phyloP scores from a whole-genome alignment of 2,797 vertebrate species.

The Xerus rutilus region DNA sequence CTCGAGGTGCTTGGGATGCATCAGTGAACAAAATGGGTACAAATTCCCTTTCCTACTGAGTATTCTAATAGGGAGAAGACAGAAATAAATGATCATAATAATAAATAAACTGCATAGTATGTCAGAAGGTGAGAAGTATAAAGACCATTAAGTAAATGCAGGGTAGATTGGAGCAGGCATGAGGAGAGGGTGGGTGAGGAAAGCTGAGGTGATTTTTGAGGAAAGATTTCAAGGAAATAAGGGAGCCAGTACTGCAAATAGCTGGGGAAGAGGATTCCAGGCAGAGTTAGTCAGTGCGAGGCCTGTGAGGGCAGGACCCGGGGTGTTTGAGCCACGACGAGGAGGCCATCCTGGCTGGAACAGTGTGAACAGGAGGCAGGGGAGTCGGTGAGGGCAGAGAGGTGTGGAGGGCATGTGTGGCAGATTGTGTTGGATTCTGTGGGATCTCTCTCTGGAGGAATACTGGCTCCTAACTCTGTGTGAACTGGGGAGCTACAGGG shows the following conservation, averaged over 20 bases:
- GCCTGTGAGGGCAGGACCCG: too few relatives aligned
- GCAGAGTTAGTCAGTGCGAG: neutral
- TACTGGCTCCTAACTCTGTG: neutral
- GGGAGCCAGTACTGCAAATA: neutral
- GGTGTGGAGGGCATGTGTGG: rapidly evolving
- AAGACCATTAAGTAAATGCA: neutral
- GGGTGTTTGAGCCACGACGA: neutral
- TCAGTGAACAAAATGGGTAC: neutral
- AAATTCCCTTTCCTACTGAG: neutral
- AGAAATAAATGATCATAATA: neutral
- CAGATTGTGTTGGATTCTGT: neutral
- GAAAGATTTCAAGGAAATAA: neutral
- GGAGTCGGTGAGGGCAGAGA: neutral
- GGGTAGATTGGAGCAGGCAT: too few relatives aligned
- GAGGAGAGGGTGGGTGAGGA: neutral
- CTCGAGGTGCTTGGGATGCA: neutral
- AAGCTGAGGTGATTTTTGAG: neutral
- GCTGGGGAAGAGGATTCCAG: neutral
- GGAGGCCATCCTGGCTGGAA: neutral
- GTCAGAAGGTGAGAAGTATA: neutral
- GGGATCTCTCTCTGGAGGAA: neutral
- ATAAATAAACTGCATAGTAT: neutral
- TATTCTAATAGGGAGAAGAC: neutral
- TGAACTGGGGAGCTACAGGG: neutral
- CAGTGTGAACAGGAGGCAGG: neutral